Conservation (phyloP, 2,888 invertebrate genomes). For the Cacoxenus indagator region DNA sequence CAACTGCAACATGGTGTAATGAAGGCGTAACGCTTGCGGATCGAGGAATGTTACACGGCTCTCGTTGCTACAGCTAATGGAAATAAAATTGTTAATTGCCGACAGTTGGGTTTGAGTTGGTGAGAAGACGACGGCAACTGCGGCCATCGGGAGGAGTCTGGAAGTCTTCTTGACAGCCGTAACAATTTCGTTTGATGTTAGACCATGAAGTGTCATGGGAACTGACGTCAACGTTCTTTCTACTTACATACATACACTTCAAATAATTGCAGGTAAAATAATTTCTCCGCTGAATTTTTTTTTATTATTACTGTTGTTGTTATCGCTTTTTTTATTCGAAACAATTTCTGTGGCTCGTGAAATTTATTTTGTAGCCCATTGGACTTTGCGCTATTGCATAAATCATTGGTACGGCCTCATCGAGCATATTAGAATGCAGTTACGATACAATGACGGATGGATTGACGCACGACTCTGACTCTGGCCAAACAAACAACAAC, state of each 20-base stretch:
- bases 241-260: slow-evolving; percentile 4
- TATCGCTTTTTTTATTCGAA: no score
- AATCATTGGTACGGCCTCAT: slow-evolving; percentile 18
- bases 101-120: slow-evolving; percentile 10
- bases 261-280: slow-evolving; percentile 29
- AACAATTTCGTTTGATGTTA: slow-evolving; percentile 30
- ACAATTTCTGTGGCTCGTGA: neutral
- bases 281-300: slow-evolving; percentile 24
- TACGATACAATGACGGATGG: slow-evolving; percentile 7
- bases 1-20: slow-evolving; percentile 67
- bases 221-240: slow-evolving; percentile 27
- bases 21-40: slow-evolving; percentile 46
- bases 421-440: slow-evolving; percentile 27
- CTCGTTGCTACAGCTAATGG: slow-evolving; percentile 48
- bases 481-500: no score
- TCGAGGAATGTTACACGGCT: slow-evolving; percentile 26
- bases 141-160: neutral
- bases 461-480: slow-evolving; percentile 21
- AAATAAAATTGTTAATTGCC: slow-evolving; percentile 65
- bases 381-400: slow-evolving; percentile 35
- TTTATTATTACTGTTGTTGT: no score
- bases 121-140: slow-evolving; percentile 30
- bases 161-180: slow-evolving; percentile 9
- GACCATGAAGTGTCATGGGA: slow-evolving; percentile 52
- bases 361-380: neutral